Conservation (phyloP, 2,113 vertebrate species). For the Poeciliopsis retropinna region DNA sequence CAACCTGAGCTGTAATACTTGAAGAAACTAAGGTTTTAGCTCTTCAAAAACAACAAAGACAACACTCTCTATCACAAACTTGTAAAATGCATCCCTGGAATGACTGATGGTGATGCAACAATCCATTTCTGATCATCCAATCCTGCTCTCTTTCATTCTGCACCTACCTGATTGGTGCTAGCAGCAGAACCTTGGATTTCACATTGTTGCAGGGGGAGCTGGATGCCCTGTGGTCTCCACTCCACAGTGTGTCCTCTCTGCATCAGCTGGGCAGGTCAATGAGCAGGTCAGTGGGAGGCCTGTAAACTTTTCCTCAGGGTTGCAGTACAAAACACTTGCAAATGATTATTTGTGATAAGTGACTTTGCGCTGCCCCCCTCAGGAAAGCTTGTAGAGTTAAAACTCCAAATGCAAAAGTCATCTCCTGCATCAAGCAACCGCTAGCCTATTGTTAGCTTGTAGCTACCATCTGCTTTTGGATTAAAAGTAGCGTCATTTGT, state of each 20-base stretch:
- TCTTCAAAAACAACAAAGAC: neutral
- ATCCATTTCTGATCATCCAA: conserved; percentile 44
- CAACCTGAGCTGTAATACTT: neutral
- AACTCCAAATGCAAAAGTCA: conserved; percentile 52
- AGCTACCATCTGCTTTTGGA: conserved; percentile 55
- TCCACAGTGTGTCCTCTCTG: conserved; percentile 81
- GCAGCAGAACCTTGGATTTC: conserved; percentile 81
- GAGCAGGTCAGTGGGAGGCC: conserved; percentile 82
- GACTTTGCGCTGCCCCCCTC: conserved; percentile 46
- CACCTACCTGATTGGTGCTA: conserved; percentile 54
- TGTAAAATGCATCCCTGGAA: conserved; percentile 3
- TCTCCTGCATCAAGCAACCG: conserved; percentile 39
- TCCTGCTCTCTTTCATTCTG: conserved; percentile 48
- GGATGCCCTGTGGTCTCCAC: conserved; percentile 83
- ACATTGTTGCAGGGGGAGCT: conserved; percentile 81
- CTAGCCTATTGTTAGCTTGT: conserved; percentile 45
- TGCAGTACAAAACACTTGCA: conserved; percentile 40
- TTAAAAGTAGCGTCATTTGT: conserved; percentile 28
- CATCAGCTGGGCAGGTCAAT: conserved; percentile 85
- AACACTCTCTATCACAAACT: neutral
- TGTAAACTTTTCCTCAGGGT: conserved; percentile 46
- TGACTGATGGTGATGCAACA: conserved; percentile 55
- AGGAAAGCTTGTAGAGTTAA: conserved; percentile 36
- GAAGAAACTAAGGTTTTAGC: neutral
- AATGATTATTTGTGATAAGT: conserved; percentile 28